phyloP scores from a whole-genome alignment of 2,113 vertebrate species.

The Pristiophorus japonicus region DNA sequence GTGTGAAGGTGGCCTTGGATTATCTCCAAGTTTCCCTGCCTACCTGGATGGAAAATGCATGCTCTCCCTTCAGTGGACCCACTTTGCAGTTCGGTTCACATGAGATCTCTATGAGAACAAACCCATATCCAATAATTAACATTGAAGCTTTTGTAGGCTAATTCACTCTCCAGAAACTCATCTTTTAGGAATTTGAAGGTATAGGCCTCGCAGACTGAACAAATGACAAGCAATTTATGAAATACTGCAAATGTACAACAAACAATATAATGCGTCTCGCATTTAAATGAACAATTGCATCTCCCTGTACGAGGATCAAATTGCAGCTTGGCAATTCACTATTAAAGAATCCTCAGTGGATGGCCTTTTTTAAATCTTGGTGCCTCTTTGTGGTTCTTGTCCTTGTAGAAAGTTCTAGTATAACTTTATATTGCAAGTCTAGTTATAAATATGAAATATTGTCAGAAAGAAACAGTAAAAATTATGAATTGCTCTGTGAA shows the following conservation, averaged over 20 bases:
- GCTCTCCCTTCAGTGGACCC: background rate
- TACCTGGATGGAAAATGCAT: background rate
- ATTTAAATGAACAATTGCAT: background rate
- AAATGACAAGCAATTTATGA: background rate
- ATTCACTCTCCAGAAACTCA: background rate
- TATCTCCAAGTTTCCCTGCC: background rate
- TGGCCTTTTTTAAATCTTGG: background rate
- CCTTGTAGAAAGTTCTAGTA: background rate
- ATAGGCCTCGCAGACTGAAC: background rate
- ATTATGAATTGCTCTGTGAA: background rate
- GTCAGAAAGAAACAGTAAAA: background rate
- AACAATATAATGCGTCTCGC: background rate
- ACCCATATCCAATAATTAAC: background rate
- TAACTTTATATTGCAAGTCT: background rate
- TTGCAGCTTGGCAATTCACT: background rate
- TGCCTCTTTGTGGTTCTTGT: background rate
- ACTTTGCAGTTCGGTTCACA: background rate
- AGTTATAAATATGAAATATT: background rate
- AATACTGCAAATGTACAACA: background rate
- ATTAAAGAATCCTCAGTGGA: background rate
- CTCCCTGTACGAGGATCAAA: background rate
- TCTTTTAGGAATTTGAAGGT: background rate
- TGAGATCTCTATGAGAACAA: background rate
- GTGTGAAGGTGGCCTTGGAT: background rate
- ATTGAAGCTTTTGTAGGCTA: background rate